Evolutionary conservation across 2,113 vertebrate species (phyloP).

Genomic region (Peucedramus taeniatus): DNA sequence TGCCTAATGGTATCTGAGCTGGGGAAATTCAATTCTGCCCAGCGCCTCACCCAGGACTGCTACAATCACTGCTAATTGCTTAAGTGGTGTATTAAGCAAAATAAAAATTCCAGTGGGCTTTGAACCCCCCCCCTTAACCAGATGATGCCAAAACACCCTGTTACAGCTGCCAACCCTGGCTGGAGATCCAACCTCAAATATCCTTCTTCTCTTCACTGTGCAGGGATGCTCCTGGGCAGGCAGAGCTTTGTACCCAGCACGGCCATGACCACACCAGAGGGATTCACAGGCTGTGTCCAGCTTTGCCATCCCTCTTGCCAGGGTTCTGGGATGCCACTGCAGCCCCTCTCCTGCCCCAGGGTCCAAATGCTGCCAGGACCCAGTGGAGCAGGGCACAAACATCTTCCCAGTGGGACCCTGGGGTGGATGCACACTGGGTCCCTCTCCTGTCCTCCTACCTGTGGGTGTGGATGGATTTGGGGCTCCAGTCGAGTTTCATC

Average conservation of each 20-base stretch:
- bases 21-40: constrained; percentile 34
- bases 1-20: constrained; percentile 16
- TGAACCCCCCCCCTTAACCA: background rate
- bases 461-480: background rate
- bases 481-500: background rate
- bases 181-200: background rate
- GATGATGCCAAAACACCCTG: background rate
- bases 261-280: fast-evolving
- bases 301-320: background rate
- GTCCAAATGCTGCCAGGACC: background rate
- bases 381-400: background rate
- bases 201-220: background rate
- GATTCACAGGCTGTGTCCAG: background rate
- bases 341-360: background rate
- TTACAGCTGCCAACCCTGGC: background rate
- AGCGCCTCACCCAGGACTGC: background rate
- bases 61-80: constrained; percentile 25
- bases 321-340: fast-evolving
- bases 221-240: background rate
- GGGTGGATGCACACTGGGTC: background rate
- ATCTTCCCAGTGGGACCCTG: background rate
- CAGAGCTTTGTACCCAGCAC: fast-evolving
- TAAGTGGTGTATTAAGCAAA: constrained; percentile 40
- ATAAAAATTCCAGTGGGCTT: constrained; percentile 27
- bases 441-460: background rate